Conservation (phyloP, 2,797 vertebrate genomes). For the Sebastes jordani region DNA sequence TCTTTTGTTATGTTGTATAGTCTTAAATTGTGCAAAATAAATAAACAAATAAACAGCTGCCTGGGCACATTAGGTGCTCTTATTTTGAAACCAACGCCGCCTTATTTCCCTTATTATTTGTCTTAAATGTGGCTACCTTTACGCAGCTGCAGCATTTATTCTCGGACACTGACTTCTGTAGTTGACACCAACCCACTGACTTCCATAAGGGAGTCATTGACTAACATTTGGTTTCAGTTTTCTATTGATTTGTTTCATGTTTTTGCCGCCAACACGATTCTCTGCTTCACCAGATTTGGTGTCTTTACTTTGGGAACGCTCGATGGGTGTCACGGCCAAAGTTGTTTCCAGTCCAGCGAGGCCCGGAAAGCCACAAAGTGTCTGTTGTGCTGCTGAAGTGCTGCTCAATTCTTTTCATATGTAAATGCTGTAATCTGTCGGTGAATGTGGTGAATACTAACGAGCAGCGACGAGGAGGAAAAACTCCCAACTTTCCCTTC, state of each 20-base stretch:
- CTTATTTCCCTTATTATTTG: slow-evolving; percentile 28
- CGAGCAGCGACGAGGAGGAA: slow-evolving; percentile 55
- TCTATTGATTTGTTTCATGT: neutral
- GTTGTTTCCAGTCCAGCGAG: slow-evolving; percentile 75
- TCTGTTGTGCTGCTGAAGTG: slow-evolving; percentile 86
- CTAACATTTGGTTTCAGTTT: neutral
- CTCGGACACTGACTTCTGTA: neutral
- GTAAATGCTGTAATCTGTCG: slow-evolving; percentile 86
- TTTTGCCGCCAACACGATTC: slow-evolving; percentile 3
- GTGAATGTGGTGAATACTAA: slow-evolving; percentile 85
- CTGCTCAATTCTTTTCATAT: slow-evolving; percentile 85
- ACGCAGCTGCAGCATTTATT: neutral
- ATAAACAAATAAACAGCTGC: too few species aligned
- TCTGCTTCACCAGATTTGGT: slow-evolving; percentile 9
- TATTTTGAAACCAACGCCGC: slow-evolving; percentile 46
- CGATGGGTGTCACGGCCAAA: slow-evolving; percentile 64
- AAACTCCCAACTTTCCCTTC: slow-evolving; percentile 41
- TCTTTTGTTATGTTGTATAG: too few species aligned
- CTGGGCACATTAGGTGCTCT: slow-evolving; percentile 1
- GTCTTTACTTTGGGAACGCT: slow-evolving; percentile 59
- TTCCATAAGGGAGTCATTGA: neutral
- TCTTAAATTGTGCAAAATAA: too few species aligned
- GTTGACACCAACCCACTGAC: neutral
- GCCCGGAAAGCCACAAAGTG: slow-evolving; percentile 85
- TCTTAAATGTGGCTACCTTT: neutral